Conservation (phyloP, 1,140 invertebrate species). For the Dinothrombium tinctorium region DNA sequence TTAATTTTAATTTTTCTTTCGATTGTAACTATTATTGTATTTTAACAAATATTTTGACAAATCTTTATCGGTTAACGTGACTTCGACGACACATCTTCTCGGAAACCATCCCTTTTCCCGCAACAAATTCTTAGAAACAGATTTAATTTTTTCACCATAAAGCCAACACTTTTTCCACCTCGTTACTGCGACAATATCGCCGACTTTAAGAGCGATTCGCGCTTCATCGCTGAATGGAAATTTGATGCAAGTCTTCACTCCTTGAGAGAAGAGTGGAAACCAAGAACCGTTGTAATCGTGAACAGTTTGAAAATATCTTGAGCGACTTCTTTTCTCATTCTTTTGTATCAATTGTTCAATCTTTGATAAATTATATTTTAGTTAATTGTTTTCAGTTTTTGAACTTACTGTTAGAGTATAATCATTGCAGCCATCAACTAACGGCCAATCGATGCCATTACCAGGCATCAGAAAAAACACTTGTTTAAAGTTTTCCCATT, state of each 20-base stretch:
- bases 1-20: no score
- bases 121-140: neutral
- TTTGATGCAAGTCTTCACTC: slow-evolving; percentile 39
- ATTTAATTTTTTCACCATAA: slow-evolving; percentile 43
- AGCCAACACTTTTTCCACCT: slow-evolving; percentile 68
- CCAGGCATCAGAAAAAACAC: slow-evolving; percentile 40
- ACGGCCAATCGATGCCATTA: slow-evolving; percentile 67
- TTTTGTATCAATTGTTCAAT: slow-evolving; percentile 75
- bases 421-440: slow-evolving; percentile 50
- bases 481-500: slow-evolving; percentile 40
- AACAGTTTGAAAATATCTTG: slow-evolving; percentile 40
- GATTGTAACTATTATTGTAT: no score
- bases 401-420: slow-evolving; percentile 64
- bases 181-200: slow-evolving; percentile 56
- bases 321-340: slow-evolving; percentile 47
- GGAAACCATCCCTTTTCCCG: slow-evolving; percentile 56
- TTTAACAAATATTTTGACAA: no score
- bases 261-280: slow-evolving; percentile 44
- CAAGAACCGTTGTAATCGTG: slow-evolving; percentile 42
- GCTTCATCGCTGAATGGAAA: slow-evolving; percentile 66
- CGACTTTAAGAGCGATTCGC: slow-evolving; percentile 40
- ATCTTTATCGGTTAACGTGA: slow-evolving; percentile 8
- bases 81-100: slow-evolving; percentile 36
- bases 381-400: neutral
- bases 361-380: slow-evolving; percentile 26